Evolutionary conservation across 2,888 invertebrate species (phyloP).

Genomic region (Cheiracanthium punctorium): DNA sequence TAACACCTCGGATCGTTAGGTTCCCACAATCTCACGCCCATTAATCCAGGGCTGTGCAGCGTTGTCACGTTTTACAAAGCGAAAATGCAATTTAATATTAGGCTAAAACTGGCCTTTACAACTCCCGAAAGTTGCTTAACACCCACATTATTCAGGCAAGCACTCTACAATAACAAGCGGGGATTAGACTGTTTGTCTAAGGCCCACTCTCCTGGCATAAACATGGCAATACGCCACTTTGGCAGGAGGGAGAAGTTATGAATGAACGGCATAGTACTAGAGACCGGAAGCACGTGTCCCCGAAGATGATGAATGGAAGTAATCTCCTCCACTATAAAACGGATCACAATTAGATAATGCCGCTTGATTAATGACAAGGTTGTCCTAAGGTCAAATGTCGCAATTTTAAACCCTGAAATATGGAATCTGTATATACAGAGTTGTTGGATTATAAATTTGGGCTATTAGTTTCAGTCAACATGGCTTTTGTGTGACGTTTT

Average conservation of each 20-base stretch:
- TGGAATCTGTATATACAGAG: conserved; percentile 50
- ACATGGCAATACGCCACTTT: conserved; percentile 25
- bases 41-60: neutral
- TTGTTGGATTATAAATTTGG: conserved; percentile 48
- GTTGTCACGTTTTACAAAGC: conserved; percentile 10
- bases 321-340: conserved; percentile 63
- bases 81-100: conserved; percentile 8
- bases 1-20: neutral
- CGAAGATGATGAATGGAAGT: conserved; percentile 56
- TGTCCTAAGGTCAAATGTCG: conserved; percentile 41
- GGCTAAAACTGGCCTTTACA: conserved; percentile 8
- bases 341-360: conserved; percentile 69
- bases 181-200: conserved; percentile 27
- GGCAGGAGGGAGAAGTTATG: conserved; percentile 25
- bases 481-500: conserved; percentile 32
- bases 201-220: conserved; percentile 38
- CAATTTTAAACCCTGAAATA: conserved; percentile 55
- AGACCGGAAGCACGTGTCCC: conserved; percentile 59
- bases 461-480: conserved; percentile 51
- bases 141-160: conserved; percentile 21
- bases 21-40: neutral
- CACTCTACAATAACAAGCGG: conserved; percentile 16
- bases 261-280: conserved; percentile 36
- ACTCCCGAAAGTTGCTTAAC: neutral
- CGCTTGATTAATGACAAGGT: conserved; percentile 51